Evolutionary conservation across 2,888 invertebrate genomes (phyloP), one percentile per base, ranked within the genome.

Genomic region (Nymphalis urticae): DNA sequence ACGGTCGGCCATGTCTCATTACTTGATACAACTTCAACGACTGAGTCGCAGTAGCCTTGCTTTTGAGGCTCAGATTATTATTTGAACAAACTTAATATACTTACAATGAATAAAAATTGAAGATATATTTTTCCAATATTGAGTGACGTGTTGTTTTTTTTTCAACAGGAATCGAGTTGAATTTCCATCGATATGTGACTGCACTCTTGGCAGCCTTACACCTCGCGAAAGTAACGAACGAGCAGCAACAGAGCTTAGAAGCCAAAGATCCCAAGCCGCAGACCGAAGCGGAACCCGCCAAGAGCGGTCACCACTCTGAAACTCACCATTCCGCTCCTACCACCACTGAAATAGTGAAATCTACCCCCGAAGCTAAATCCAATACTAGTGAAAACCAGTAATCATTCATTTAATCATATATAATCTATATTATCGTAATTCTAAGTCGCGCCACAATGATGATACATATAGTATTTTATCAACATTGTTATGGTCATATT

Each of bases 171-270:
- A 85, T 91, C 8, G 92, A 92, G 66, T 72, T 91, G 48, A 92
- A 92, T 67, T 82, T 89, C 1, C 89, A 89, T 32, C 89, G 92
- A 27, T 92, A 92, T 80, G 75, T 90, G 24, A 88, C 88, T 0
- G 92, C 92, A 0, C 72, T 92, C 21, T 79, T 92, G 6, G 92
- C 92, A 0, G 92, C 91, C 0, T 78, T 92, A 1, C 92, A 92
- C 75, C 86, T 92, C 42, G 91, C 92, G 32, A 85, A 80, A 59
- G 91, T 90, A 27, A 92, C 91, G 61, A 85, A 85, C 73, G 81
- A 86, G 69, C 86, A 90, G 74, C 86, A 85, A 48, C 82, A 85
- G 68, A 72, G 71, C n/a, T 82, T 82, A 60, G 76, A 80, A 8
- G 71, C 77, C n/a, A 74, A 79, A 48, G 75, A 36, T 10, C 53